Percentiles rank a stretch among this genome's conserved stretches.
These are phyloP conservation scores for Cheumatopsyche charites DNA, from an alignment of 1,140 invertebrate species.

Conservation along the genomic window DNA sequence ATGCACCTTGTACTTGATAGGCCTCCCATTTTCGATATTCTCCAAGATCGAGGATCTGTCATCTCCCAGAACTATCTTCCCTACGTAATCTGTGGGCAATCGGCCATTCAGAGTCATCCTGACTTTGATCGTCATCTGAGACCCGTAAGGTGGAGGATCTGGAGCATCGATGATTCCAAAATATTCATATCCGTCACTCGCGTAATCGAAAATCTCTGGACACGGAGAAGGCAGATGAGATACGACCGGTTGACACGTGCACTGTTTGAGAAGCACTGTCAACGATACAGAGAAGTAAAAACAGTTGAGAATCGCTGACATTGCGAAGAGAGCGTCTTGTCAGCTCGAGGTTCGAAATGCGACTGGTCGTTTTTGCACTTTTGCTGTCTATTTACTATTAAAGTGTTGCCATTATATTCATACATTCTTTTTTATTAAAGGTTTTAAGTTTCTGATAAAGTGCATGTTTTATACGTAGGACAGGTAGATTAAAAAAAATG, in stretches of 20 bases:
- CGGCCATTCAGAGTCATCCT: conserved; percentile 49
- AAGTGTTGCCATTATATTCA: too few species aligned
- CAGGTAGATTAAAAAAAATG: too few species aligned
- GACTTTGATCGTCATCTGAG: conserved; percentile 50
- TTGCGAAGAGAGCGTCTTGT: neutral
- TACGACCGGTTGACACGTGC: neutral
- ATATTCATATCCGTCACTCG: conserved; percentile 50
- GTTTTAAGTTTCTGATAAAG: too few species aligned
- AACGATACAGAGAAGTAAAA: neutral
- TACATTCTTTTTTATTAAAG: too few species aligned
- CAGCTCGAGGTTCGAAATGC: too few species aligned
- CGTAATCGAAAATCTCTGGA: conserved; percentile 57
- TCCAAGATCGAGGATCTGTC: conserved; percentile 50
- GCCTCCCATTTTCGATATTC: conserved; percentile 46
- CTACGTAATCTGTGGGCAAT: conserved; percentile 53
- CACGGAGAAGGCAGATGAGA: conserved; percentile 51
- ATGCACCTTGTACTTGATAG: conserved; percentile 52
- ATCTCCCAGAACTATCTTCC: conserved; percentile 51
- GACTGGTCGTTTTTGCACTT: neutral
- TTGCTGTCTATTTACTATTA: neutral
- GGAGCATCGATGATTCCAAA: conserved; percentile 53
- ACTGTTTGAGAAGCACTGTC: neutral
- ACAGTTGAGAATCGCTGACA: neutral
- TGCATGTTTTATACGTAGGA: too few species aligned
- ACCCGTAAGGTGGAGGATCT: conserved; percentile 49